Evolutionary conservation across 2,113 vertebrate species (phyloP).

Genomic region (Istiophorus platypterus): DNA sequence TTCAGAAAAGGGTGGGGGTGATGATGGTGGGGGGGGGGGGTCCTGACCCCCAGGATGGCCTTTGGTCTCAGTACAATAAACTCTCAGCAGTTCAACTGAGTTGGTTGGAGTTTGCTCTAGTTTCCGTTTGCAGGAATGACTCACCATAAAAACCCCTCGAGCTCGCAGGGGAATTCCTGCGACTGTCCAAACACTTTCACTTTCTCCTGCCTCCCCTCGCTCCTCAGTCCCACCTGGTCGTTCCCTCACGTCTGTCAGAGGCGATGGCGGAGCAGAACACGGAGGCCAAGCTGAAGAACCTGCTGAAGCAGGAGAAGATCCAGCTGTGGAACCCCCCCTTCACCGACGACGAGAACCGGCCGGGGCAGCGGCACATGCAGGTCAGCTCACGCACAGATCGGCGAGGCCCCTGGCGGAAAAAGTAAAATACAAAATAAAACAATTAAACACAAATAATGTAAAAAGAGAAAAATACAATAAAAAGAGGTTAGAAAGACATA

Average conservation of each 20-base stretch:
- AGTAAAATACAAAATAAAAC: too few relatives aligned
- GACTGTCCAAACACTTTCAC: background rate
- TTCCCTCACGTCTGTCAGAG: background rate
- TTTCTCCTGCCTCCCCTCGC: background rate
- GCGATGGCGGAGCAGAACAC: conserved; percentile 90
- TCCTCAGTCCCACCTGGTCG: background rate
- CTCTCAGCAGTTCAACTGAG: too few relatives aligned
- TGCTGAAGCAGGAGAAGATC: conserved; percentile 90
- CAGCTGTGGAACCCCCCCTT: conserved; percentile 94
- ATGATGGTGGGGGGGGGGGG: too few relatives aligned
- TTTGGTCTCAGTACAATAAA: too few relatives aligned
- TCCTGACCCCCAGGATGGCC: too few relatives aligned
- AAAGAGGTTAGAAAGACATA: too few relatives aligned
- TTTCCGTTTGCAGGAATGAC: background rate
- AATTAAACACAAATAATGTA: too few relatives aligned
- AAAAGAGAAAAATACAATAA: too few relatives aligned
- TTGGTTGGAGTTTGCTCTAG: background rate
- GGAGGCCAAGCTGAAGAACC: conserved; percentile 89
- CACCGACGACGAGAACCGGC: conserved; percentile 85
- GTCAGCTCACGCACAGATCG: conserved; percentile 50
- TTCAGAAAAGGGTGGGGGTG: too few relatives aligned
- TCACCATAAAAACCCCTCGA: too few relatives aligned
- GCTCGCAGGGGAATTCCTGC: background rate
- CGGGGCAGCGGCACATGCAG: conserved; percentile 84
- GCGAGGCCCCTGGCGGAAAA: too few relatives aligned